These are phyloP conservation scores for Tanypteryx hageni DNA, from an alignment of 2,888 invertebrate species.

Conservation along the genomic window DNA sequence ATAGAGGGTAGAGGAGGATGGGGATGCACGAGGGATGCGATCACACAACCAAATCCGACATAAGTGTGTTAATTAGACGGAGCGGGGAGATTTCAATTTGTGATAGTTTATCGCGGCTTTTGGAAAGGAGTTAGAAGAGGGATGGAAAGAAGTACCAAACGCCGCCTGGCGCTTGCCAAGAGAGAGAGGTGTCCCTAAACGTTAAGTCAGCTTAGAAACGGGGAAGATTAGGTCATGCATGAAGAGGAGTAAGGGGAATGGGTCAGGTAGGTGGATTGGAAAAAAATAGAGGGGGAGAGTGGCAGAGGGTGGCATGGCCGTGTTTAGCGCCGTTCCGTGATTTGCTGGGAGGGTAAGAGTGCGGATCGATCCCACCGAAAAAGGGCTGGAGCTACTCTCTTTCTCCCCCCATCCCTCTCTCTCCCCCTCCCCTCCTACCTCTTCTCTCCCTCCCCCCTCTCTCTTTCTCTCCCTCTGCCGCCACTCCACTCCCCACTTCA, in stretches of 20 bases:
- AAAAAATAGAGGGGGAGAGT: background rate
- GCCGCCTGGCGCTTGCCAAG: background rate
- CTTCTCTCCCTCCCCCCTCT: background rate
- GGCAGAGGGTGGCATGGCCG: constrained; percentile 8
- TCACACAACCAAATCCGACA: background rate
- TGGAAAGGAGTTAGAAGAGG: background rate
- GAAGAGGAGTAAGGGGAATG: background rate
- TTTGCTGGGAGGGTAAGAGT: constrained; percentile 17
- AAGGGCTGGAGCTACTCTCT: constrained; percentile 19
- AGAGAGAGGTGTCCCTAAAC: background rate
- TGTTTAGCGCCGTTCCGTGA: constrained; percentile 45
- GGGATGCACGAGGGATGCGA: background rate
- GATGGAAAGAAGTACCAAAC: background rate
- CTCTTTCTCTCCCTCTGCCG: background rate
- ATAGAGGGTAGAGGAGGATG: background rate
- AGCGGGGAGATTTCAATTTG: constrained; percentile 5
- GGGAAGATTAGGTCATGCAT: background rate
- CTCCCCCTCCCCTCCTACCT: background rate
- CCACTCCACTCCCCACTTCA: background rate
- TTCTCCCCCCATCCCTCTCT: background rate
- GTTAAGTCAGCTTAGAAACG: background rate
- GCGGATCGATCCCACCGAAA: constrained; percentile 44
- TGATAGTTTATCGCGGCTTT: background rate
- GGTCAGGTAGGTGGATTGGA: background rate
- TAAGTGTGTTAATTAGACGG: background rate